phyloP scores from a whole-genome alignment of 2,113 vertebrate genomes.

The Mustelus asterias region DNA sequence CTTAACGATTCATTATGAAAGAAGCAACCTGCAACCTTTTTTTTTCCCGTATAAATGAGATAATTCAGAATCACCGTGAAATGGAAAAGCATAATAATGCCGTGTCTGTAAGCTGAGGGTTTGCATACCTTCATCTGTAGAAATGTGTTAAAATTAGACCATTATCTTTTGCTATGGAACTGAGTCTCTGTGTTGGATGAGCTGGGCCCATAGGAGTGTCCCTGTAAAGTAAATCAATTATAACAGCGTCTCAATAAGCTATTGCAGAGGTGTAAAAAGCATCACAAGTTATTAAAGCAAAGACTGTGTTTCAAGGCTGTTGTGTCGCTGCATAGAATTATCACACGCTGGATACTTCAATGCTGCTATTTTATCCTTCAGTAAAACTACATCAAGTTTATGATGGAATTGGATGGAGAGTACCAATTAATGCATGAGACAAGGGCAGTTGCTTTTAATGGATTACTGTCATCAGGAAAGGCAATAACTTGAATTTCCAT shows the following conservation, averaged over 20 bases:
- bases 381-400: background rate
- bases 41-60: background rate
- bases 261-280: background rate
- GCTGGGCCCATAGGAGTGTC: background rate
- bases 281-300: background rate
- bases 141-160: background rate
- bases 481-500: background rate
- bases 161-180: background rate
- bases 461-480: background rate
- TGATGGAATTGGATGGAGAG: background rate
- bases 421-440: background rate
- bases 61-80: background rate
- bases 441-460: background rate
- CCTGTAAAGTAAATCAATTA: background rate
- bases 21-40: background rate
- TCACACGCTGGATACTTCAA: background rate
- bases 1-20: background rate
- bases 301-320: background rate
- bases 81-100: background rate
- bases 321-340: background rate
- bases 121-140: background rate
- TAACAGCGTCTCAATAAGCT: background rate
- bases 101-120: too few species aligned
- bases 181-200: background rate
- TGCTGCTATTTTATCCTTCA: background rate